Evolutionary conservation across 2,797 vertebrate species (phyloP).

Genomic region (Adrianichthys oophorus): DNA sequence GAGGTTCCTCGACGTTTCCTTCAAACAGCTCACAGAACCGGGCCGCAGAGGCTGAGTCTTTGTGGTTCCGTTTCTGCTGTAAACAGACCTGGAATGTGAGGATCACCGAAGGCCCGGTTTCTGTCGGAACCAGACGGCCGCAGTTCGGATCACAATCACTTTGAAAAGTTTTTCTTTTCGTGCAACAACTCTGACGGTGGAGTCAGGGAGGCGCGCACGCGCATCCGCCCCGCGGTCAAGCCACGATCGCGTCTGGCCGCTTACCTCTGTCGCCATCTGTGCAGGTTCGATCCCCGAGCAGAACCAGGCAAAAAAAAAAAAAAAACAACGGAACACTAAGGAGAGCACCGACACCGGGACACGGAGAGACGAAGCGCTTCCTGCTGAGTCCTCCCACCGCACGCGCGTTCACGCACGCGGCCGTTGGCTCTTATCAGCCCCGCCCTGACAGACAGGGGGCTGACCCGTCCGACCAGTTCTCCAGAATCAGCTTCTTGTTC

Average conservation of each 20-base stretch:
- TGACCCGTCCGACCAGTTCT: too few species aligned
- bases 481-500: too few species aligned
- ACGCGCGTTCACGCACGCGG: neutral
- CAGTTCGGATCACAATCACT: neutral
- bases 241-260: neutral
- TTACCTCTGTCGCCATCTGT: conserved; percentile 52
- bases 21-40: too few species aligned
- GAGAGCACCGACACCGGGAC: neutral
- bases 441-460: too few species aligned
- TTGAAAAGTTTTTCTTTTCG: neutral
- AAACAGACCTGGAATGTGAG: too few species aligned
- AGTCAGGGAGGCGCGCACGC: neutral
- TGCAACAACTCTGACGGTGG: too few species aligned
- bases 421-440: too few species aligned
- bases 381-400: conserved; percentile 37
- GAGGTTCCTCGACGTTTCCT: too few species aligned
- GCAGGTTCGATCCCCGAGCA: neutral
- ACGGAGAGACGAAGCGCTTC: conserved; percentile 11
- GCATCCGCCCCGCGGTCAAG: neutral
- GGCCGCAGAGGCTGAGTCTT: too few species aligned
- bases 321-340: neutral
- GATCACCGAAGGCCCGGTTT: neutral
- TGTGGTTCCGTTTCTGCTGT: too few species aligned
- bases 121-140: neutral
- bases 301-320: neutral